Conservation (phyloP, 2,113 vertebrate species). For the Ptilonorhynchus violaceus region DNA sequence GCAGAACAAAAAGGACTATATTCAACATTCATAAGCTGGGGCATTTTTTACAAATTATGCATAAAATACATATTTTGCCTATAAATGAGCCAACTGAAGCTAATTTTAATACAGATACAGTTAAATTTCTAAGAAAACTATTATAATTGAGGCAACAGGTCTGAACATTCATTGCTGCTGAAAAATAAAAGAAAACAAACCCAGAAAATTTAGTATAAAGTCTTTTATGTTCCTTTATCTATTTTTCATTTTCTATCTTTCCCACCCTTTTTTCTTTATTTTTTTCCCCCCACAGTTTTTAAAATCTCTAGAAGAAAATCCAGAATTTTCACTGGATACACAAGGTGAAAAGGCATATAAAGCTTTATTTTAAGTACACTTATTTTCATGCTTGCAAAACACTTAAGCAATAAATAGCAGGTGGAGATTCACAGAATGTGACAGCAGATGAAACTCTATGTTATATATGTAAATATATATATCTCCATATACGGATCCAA, state of each 20-base stretch:
- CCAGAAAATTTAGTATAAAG: background rate
- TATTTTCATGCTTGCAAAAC: background rate
- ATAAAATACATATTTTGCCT: background rate
- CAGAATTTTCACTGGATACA: background rate
- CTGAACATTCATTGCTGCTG: background rate
- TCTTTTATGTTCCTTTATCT: background rate
- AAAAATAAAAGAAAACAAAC: background rate
- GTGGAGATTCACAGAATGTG: background rate
- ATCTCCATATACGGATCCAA: background rate
- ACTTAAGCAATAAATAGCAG: background rate
- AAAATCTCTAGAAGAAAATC: background rate
- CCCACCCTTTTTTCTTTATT: fast-evolving
- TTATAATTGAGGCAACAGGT: background rate
- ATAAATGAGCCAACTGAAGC: background rate
- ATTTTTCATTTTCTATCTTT: background rate
- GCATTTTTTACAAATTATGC: background rate
- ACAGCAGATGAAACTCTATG: background rate
- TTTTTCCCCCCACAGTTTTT: fast-evolving
- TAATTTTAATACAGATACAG: background rate
- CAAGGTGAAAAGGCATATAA: background rate
- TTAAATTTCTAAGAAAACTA: background rate
- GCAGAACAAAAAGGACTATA: background rate
- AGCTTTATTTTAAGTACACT: background rate
- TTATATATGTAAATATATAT: background rate
- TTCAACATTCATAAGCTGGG: background rate